These are phyloP conservation scores for Pipa parva DNA, from an alignment of 2,113 vertebrate species.

Conservation along the genomic window DNA sequence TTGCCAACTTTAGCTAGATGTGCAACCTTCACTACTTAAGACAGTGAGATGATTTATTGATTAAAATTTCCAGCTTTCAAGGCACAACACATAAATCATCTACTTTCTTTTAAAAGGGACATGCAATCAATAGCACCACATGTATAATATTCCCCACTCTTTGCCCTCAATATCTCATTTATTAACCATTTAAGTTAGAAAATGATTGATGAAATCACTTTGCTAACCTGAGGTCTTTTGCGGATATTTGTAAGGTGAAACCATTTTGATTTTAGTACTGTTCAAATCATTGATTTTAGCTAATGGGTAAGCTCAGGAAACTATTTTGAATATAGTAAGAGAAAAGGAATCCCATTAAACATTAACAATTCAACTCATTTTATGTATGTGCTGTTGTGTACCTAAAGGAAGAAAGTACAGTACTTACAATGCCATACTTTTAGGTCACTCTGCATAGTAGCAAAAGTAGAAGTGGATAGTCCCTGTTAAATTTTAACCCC, in stretches of 20 bases:
- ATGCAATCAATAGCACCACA: constrained; percentile 18
- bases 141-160: constrained; percentile 11
- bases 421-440: no score
- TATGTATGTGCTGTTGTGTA: no score
- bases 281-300: not conserved
- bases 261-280: constrained; percentile 8
- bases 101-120: constrained; percentile 17
- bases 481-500: no score
- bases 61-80: constrained; percentile 15
- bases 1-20: constrained; percentile 15
- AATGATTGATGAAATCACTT: constrained; percentile 22
- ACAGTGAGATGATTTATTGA: constrained; percentile 16
- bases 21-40: constrained; percentile 4
- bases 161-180: constrained; percentile 23
- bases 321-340: not conserved
- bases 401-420: no score
- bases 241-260: constrained; percentile 2
- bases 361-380: not conserved
- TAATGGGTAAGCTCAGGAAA: constrained; percentile 6
- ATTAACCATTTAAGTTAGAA: constrained; percentile 35
- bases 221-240: constrained; percentile 12
- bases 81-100: constrained; percentile 25
- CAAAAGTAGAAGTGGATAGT: no score
- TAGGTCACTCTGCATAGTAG: no score
- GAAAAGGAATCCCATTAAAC: not conserved